Evolutionary conservation across 2,797 vertebrate species (phyloP).

Genomic region (Artibeus jamaicensis): DNA sequence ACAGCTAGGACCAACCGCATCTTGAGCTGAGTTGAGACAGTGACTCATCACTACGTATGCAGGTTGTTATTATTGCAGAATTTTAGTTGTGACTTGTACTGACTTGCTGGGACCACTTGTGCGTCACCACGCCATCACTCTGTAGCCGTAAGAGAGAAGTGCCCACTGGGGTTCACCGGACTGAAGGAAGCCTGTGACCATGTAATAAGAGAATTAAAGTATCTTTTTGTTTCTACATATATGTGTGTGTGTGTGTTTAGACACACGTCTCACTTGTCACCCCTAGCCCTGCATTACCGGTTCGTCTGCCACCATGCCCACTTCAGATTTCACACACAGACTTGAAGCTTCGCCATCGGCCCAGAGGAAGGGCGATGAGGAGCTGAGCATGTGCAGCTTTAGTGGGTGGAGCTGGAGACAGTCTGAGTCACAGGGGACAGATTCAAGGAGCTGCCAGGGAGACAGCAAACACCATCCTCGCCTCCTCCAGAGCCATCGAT

Average conservation of each 20-base stretch:
- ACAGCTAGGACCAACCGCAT: constrained; percentile 48
- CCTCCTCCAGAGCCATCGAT: background rate
- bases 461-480: background rate
- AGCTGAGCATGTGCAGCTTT: background rate
- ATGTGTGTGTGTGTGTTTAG: background rate
- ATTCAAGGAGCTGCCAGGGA: background rate
- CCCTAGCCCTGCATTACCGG: background rate
- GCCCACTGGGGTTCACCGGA: background rate
- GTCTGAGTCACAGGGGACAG: background rate
- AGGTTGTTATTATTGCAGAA: constrained; percentile 46
- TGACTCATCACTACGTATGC: background rate
- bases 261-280: background rate
- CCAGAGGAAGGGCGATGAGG: accelerated
- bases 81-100: background rate
- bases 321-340: background rate
- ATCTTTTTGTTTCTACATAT: constrained; percentile 50
- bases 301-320: background rate
- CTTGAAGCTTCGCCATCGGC: accelerated
- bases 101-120: background rate
- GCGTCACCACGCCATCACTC: background rate
- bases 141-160: background rate
- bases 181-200: background rate
- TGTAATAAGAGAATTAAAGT: constrained; percentile 67
- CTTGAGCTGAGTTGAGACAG: constrained; percentile 48
- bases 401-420: background rate